Evolutionary conservation across 2,113 vertebrate species (phyloP), one percentile per base, ranked within the genome.

Genomic region (Gracilinanus agilis): DNA sequence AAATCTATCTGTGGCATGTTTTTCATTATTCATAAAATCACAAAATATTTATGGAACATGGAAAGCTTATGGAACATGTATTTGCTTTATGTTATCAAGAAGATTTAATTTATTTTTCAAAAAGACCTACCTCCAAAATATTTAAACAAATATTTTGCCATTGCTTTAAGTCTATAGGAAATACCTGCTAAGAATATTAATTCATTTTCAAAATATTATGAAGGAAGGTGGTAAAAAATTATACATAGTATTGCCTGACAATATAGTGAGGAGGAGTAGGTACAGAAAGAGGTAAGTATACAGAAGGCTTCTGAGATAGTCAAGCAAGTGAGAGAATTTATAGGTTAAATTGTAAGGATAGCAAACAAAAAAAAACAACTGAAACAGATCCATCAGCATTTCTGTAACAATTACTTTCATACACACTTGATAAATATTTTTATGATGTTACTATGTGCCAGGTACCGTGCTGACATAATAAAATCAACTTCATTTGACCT

Each of bases 31-130:
- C 5, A 40, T 40, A 83, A 83, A 40, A 40, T 83, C 34, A 83
- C 16, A 83, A 40, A 21, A 83, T 4, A 83, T 40, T 83, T 40
- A 21, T 40, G 67, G 34, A 67, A 67, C 24, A 58, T 9, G 3
- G 2, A 27, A 0, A 44, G 88, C 23, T 58, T 93, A 93, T 49
- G 55, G 91, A 95, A 34, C 53, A 44, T 55, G 44, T n/a, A 0
- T 44, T 56, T 53, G 90, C 6, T 93, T 55, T 90, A 3, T 49
- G 7, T 88, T 89, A 93, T 34, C 24, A 21, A 24, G 75, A 94
- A 93, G 58, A 67, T 29, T 49, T 21, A 49, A 91, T 93, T 55
- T 29, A 89, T 88, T 88, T 93, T 96, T 40, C 55, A 6, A 58
- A n/a, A 54, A 93, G 67, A 83, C 16, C 0, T 83, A 16, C 19